Percentiles rank a stretch among this genome's conserved stretches.
phyloP scores from a whole-genome alignment of 2,888 invertebrate species.

The Chymomyza amoena region DNA sequence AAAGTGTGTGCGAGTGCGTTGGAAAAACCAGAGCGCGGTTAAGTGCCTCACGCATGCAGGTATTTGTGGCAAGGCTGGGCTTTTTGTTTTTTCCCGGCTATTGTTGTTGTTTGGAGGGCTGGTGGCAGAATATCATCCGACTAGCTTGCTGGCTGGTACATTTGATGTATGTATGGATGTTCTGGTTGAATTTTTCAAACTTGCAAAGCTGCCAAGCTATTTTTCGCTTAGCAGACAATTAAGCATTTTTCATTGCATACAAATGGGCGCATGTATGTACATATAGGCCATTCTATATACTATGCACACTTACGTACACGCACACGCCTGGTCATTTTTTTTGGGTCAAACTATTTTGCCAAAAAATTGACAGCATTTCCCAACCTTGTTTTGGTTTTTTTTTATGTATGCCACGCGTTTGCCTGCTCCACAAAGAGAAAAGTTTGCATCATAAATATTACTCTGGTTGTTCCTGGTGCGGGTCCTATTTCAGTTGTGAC shows the following conservation, averaged over 20 bases:
- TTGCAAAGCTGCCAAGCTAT: constrained; percentile 43
- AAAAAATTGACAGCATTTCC: constrained; percentile 7
- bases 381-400: neutral
- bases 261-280: constrained; percentile 35
- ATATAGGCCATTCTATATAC: neutral
- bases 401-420: constrained; percentile 19
- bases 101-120: constrained; percentile 12
- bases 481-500: constrained; percentile 28
- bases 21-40: constrained; percentile 13
- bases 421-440: constrained; percentile 23
- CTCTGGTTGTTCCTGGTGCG: neutral
- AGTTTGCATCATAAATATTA: constrained; percentile 34
- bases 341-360: neutral
- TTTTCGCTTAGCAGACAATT: constrained; percentile 68
- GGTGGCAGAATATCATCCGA: too few species aligned
- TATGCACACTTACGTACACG: neutral
- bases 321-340: neutral
- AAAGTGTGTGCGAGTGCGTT: neutral
- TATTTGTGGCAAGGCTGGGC: constrained; percentile 38
- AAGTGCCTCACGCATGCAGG: constrained; percentile 50
- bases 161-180: constrained; percentile 1
- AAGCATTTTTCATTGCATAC: constrained; percentile 68
- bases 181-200: constrained; percentile 4
- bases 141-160: neutral
- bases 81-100: constrained; percentile 21